Base-by-base conservation (phyloP, 2,888 invertebrate species). In the Allolobophora icterica region DNA sequence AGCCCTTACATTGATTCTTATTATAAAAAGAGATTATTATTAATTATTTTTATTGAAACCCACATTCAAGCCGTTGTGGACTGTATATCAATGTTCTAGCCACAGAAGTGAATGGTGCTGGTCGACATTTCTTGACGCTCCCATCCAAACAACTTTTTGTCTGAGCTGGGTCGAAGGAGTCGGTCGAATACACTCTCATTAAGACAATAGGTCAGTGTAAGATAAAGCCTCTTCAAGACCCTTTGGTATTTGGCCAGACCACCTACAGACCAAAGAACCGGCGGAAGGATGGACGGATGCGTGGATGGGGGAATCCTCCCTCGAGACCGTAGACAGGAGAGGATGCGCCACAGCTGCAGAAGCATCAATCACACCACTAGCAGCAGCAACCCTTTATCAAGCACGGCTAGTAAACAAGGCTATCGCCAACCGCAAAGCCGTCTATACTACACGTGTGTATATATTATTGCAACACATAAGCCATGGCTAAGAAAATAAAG, bases 401-500 rank as follows among this genome's bases (percentile, higher is more conserved):
- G 71, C 71, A 13, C 71, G n/a, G 30, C 71, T 71, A 71, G 30
- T n/a, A 71, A n/a, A n/a, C 71, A 71, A n/a, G 71, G 71, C 0
- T 71, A 87, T 35, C 21, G 33, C 87, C 24, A 87, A 35, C 21
- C n/a, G 35, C 87, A 17, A 6, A 35, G 6, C 19, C 24, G 15
- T n/a, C n/a, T n/a, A n/a, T 87, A 87, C 15, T 87, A 87, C n/a
- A 87, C n/a, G n/a, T 87, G n/a, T 87, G n/a, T 87, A 87, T 87
- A 87, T 87, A 87, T 71, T 71, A 71, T 71, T 30, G 30, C 30
- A n/a, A 71, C 71, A 71, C 71, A 71, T 71, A 71, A n/a, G 71
- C 71, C 6, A n/a, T 71, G n/a, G 71, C 71, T 71, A 71, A n/a
- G 71, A 71, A 71, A 71, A 71, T 71, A 71, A 71, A 71, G 71